Evolutionary conservation across 2,113 vertebrate genomes (phyloP).

Genomic region (Oncorhynchus kisutch): DNA sequence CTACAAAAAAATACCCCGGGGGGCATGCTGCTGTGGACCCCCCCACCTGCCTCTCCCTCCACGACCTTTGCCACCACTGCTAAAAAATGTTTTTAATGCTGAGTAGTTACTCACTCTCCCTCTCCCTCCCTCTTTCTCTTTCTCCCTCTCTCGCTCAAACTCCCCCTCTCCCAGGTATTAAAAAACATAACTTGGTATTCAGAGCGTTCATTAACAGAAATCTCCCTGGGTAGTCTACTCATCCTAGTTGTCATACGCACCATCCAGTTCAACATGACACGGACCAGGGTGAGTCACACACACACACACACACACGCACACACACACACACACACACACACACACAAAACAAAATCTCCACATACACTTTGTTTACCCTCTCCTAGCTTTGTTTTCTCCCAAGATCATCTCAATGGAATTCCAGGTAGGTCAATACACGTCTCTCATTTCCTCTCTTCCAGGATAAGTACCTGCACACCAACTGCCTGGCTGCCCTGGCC

Average conservation of each 20-base stretch:
- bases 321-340: background rate
- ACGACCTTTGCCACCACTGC: too few relatives aligned
- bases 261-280: conserved; percentile 98
- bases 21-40: too few relatives aligned
- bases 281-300: conserved; percentile 86
- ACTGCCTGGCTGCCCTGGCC: conserved; percentile 94
- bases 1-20: too few relatives aligned
- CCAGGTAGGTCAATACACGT: conserved; percentile 6
- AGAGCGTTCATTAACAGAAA: conserved; percentile 93
- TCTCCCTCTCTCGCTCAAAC: background rate
- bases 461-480: conserved; percentile 99
- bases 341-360: background rate
- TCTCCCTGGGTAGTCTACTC: conserved; percentile 94
- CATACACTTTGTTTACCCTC: too few relatives aligned
- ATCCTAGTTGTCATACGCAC: conserved; percentile 97
- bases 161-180: conserved; percentile 74
- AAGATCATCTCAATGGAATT: background rate
- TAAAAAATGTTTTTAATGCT: too few relatives aligned
- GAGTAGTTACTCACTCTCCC: too few relatives aligned
- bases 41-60: too few relatives aligned
- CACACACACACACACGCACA: too few relatives aligned
- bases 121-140: too few relatives aligned
- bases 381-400: too few relatives aligned
- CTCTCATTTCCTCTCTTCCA: conserved; percentile 46
- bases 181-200: conserved; percentile 97